Conservation (phyloP, 2,113 vertebrate species). For the Lepisosteus osseus region DNA sequence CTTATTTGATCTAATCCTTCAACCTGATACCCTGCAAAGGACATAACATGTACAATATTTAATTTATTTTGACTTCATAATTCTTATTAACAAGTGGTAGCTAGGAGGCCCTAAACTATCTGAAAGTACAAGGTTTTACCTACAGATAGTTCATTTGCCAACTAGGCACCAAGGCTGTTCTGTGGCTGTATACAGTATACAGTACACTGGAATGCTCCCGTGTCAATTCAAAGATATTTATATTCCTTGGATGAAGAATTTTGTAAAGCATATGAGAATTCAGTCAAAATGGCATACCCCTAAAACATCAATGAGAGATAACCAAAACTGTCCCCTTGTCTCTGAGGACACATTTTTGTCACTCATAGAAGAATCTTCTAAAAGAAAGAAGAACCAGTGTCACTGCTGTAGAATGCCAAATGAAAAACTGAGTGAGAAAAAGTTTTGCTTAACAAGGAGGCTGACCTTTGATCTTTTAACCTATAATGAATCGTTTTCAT, state of each 20-base stretch:
- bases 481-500: conserved; percentile 25
- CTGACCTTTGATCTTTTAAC: conserved; percentile 31
- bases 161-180: too few species aligned
- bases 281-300: conserved; percentile 28
- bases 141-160: too few species aligned
- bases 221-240: conserved; percentile 18
- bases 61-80: too few species aligned
- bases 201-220: not conserved
- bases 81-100: too few species aligned
- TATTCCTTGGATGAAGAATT: conserved; percentile 41
- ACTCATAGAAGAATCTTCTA: conserved; percentile 40
- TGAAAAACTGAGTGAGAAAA: conserved; percentile 20
- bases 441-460: conserved; percentile 6
- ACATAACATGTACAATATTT: too few species aligned
- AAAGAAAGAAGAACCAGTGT: conserved; percentile 33
- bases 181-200: too few species aligned
- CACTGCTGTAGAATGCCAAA: conserved; percentile 32
- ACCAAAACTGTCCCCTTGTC: conserved; percentile 38
- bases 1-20: too few species aligned
- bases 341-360: conserved; percentile 24
- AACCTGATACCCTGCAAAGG: too few species aligned
- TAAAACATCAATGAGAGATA: conserved; percentile 30
- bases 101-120: too few species aligned
- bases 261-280: conserved; percentile 39
- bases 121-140: too few species aligned